Base-by-base conservation (phyloP, 64 coral and sea anemone genomes). In the Astreopora myriophthalma region DNA sequence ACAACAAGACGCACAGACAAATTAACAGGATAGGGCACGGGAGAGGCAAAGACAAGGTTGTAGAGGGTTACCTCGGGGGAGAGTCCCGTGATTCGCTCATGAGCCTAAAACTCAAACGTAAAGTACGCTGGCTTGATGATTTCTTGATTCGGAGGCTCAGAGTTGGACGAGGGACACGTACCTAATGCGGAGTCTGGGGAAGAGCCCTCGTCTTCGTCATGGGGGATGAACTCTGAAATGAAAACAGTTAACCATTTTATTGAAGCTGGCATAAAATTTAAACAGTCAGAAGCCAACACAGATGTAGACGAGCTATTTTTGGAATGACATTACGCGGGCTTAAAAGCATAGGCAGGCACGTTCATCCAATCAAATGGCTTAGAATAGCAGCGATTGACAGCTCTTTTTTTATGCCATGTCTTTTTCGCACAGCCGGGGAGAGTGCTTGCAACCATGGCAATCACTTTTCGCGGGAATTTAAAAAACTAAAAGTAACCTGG, bases 131-230 rank as follows among this genome's bases (percentile, higher is more conserved):
- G 80, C 86, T 84, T 94, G 86, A 58, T 42, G 76, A 19, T 85
- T 55, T 96, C 91, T 90, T 90, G 91, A 81, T 75, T 71, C 76
- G 91, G 79, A 81, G 95, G 95, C 87, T 96, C 95, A 86, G 95
- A 96, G 75, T 89, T 92, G 79, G 87, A 90, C 77, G 95, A 94
- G 63, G 94, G 87, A 71, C 86, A 96, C 95, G 95, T 96, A 96
- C 95, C 95, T 96, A 96, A 87, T 69, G 95, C 95, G 28, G 95
- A 96, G 95, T 96, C 95, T 87, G 95, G 95, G 90, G 95, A 96
- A 29, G 95, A 96, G 52, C 95, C 95, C 75, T 96, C 95, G 74
- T 96, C 95, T 70, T 96, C 95, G 65, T 96, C 95, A 86, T 87
- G 84, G 70, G 88, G 76, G 36, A 79, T 89, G 55, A 90, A 92